phyloP scores from a whole-genome alignment of 2,113 vertebrate genomes.

The Campylorhamphus procurvoides region DNA sequence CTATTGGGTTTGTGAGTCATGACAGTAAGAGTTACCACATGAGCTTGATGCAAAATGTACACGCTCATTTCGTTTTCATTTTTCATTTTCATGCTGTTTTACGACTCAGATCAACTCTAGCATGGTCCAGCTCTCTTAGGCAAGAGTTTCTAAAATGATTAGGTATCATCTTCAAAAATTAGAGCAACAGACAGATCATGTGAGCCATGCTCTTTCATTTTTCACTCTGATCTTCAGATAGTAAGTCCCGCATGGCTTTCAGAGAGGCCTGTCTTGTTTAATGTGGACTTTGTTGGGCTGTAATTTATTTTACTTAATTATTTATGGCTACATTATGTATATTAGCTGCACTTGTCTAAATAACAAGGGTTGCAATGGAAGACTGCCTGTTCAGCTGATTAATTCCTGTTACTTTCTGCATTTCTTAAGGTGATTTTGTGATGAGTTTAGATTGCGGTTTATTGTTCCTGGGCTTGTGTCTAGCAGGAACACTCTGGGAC shows the following conservation, averaged over 20 bases:
- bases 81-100: conserved; percentile 66
- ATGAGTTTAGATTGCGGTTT: conserved; percentile 9
- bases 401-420: conserved; percentile 25
- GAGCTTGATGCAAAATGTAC: conserved; percentile 47
- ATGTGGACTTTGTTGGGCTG: conserved; percentile 50
- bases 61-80: conserved; percentile 51
- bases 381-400: conserved; percentile 3
- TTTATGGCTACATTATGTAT: conserved; percentile 73
- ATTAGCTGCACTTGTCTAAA: conserved; percentile 70
- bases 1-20: conserved; percentile 68
- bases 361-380: conserved; percentile 54
- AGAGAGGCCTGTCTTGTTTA: conserved; percentile 51
- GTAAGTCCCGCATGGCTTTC: conserved; percentile 43
- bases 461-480: background rate
- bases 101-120: conserved; percentile 39
- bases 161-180: conserved; percentile 57
- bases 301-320: conserved; percentile 74
- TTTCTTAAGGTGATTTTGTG: conserved; percentile 42
- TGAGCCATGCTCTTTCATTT: conserved; percentile 31
- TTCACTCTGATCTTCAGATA: conserved; percentile 30
- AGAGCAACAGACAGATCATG: conserved; percentile 60
- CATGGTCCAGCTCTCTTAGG: conserved; percentile 21
- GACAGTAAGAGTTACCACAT: conserved; percentile 33
- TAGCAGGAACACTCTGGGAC: background rate
- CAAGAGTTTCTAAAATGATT: conserved; percentile 19